phyloP scores from a whole-genome alignment of 2,888 invertebrate genomes.

The Ennomos erosarius region DNA sequence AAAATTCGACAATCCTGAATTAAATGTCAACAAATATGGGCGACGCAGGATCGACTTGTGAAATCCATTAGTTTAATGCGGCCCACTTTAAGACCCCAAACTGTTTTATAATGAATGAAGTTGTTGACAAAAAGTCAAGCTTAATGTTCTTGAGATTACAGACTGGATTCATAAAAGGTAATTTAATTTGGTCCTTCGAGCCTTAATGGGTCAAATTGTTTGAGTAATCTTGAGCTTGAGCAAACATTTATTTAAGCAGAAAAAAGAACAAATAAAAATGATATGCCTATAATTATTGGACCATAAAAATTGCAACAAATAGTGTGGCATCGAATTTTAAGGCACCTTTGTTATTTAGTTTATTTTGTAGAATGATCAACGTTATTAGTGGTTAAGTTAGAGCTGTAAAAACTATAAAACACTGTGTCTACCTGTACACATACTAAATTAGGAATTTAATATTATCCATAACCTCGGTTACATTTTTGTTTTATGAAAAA shows the following conservation, averaged over 20 bases:
- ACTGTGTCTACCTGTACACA: no score
- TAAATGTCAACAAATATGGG: conserved; percentile 24
- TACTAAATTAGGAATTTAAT: no score
- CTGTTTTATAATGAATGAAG: conserved; percentile 29
- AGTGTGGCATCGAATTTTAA: no score
- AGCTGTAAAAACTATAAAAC: no score
- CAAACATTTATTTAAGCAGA: conserved; percentile 2
- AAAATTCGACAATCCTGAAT: conserved; percentile 24
- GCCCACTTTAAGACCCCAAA: conserved; percentile 23
- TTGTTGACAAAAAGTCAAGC: conserved; percentile 26
- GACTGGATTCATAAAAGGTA: conserved; percentile 15
- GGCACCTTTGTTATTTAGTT: no score
- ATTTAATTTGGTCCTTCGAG: conserved; percentile 27
- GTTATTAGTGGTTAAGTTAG: no score
- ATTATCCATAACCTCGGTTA: no score
- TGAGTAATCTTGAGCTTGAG: conserved; percentile 3
- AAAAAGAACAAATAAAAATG: background rate
- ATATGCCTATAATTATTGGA: background rate
- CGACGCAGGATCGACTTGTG: conserved; percentile 17
- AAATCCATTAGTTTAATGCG: conserved; percentile 27
- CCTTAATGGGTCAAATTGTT: conserved; percentile 5
- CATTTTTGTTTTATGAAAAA: no score
- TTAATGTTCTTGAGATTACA: conserved; percentile 17
- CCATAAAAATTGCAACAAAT: no score
- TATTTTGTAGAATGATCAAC: no score